A percentile compares a stretch with the other conserved stretches of the same genome.
Conservation (phyloP, 2,797 vertebrate genomes). For the Peromyscus aztecus region DNA sequence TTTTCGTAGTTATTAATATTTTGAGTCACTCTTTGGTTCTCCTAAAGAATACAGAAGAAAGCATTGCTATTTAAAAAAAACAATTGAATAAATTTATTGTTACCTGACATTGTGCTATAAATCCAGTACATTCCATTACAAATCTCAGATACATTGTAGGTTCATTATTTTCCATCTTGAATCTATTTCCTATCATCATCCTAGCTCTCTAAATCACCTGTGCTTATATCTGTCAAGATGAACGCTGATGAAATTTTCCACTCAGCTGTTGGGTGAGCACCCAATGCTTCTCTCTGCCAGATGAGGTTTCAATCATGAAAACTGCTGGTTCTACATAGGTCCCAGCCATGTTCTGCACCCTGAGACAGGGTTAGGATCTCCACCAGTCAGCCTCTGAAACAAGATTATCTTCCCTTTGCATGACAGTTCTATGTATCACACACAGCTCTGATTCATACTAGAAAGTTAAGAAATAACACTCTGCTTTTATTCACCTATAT, state of each 20-base stretch:
- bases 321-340: not conserved
- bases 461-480: not conserved
- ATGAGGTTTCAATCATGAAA: not conserved
- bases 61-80: not conserved
- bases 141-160: not conserved
- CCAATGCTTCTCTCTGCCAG: conserved; percentile 39
- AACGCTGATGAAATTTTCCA: conserved; percentile 34
- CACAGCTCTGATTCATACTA: not conserved
- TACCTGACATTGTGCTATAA: not conserved
- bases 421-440: not conserved
- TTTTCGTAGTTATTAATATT: not conserved
- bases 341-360: not conserved
- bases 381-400: not conserved
- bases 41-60: not conserved
- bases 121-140: not conserved
- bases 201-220: conserved; percentile 18
- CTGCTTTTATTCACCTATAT: not conserved
- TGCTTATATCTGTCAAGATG: conserved; percentile 32
- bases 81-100: not conserved
- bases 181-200: not conserved
- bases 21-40: not conserved
- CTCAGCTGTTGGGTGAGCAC: not conserved
- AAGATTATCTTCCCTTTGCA: not conserved
- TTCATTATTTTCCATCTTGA: not conserved
- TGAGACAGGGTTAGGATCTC: not conserved